These are phyloP conservation scores for Stenodema calcarata DNA, from an alignment of 2,888 invertebrate species.

Conservation along the genomic window DNA sequence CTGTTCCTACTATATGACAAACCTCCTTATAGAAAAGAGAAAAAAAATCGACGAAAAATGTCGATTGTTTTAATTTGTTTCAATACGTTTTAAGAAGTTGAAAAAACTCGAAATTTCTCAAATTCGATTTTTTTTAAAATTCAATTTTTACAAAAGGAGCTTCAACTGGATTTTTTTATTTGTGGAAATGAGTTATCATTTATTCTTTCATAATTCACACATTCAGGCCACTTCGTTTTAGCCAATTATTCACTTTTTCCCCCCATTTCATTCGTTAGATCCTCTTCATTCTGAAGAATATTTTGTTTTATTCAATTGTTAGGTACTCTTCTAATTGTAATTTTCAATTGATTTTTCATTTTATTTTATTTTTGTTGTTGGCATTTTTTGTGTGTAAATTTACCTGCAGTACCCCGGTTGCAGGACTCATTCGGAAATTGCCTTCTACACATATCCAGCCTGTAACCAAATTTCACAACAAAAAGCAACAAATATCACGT, in stretches of 20 bases:
- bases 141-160: no score
- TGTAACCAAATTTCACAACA: constrained; percentile 67
- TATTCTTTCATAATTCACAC: background rate
- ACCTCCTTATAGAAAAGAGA: no score
- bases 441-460: constrained; percentile 99
- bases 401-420: constrained; percentile 98
- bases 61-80: no score
- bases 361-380: background rate
- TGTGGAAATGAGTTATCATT: background rate
- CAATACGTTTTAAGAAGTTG: no score
- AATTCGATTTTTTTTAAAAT: no score
- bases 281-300: no score
- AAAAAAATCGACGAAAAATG: no score
- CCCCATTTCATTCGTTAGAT: background rate
- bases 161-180: background rate
- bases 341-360: background rate
- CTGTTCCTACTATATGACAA: no score
- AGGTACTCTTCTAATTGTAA: background rate
- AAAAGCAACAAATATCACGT: background rate
- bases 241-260: background rate
- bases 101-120: no score
- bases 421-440: constrained; percentile 92
- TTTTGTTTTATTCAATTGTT: background rate
- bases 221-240: background rate
- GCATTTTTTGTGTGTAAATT: background rate